Conservation (phyloP, 2,888 invertebrate species). For the Periphyllus acericola region DNA sequence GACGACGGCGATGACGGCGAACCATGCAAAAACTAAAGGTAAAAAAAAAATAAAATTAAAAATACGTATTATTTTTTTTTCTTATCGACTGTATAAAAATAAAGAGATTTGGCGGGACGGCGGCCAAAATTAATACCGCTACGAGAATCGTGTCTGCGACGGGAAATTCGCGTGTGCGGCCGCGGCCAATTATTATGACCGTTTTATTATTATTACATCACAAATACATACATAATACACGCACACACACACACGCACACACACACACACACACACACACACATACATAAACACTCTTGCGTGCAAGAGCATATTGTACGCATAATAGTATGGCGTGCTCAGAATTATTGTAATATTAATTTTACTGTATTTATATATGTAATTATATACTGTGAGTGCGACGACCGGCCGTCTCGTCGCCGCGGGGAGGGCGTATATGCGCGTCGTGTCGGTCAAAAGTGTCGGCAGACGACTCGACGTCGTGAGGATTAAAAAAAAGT, state of each 20-base stretch:
- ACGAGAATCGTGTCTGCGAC: background rate
- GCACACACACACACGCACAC: background rate
- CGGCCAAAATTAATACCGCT: background rate
- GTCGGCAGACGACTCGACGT: background rate
- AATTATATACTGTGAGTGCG: background rate
- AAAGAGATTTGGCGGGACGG: slow-evolving; percentile 19
- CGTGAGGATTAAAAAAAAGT: background rate
- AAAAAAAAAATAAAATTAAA: background rate
- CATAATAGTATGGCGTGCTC: background rate
- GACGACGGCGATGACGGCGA: background rate
- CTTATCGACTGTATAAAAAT: slow-evolving; percentile 25
- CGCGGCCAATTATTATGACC: slow-evolving; percentile 29
- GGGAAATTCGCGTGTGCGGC: background rate
- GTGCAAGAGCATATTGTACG: background rate
- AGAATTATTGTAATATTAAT: background rate
- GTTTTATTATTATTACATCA: slow-evolving; percentile 17
- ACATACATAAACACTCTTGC: background rate
- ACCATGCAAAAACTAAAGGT: slow-evolving; percentile 52
- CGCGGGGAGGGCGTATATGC: background rate
- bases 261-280: too few species aligned
- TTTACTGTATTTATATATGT: background rate
- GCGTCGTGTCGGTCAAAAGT: background rate
- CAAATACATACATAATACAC: background rate
- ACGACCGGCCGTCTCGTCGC: background rate
- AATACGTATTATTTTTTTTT: background rate